These are phyloP conservation scores for Leptopilina syphax DNA, from an alignment of 2,888 invertebrate species.

Conservation along the genomic window DNA sequence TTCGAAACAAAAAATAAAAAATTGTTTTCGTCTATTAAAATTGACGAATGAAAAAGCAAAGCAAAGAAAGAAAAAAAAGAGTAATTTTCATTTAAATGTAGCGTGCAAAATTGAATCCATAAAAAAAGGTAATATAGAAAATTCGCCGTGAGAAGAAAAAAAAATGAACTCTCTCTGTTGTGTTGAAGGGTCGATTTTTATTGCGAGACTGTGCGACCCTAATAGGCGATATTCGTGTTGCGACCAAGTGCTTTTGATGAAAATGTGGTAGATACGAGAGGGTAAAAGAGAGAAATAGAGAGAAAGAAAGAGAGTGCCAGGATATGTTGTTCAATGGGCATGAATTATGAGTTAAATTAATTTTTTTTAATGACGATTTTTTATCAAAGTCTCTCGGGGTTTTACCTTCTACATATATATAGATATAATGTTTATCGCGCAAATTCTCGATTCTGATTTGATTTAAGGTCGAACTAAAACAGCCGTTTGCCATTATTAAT, in stretches of 20 bases:
- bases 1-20: too few relatives aligned
- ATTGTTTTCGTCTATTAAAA: too few relatives aligned
- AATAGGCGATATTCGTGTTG: conserved; percentile 37
- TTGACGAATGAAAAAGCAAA: background rate
- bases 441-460: background rate
- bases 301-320: background rate
- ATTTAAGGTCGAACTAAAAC: background rate
- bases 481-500: background rate
- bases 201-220: conserved; percentile 26
- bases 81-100: conserved; percentile 3
- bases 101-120: background rate
- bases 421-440: too few relatives aligned
- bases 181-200: conserved; percentile 15
- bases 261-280: conserved; percentile 10
- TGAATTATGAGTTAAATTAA: conserved; percentile 34
- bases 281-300: too few relatives aligned
- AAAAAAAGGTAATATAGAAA: background rate
- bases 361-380: conserved; percentile 38
- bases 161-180: conserved; percentile 1
- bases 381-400: conserved; percentile 25
- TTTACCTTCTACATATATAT: background rate
- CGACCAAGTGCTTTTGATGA: conserved; percentile 38
- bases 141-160: background rate
- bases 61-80: background rate
- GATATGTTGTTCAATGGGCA: background rate